A percentile compares a stretch with the other conserved stretches of the same genome.
Conservation (phyloP, 2,797 vertebrate species). For the Gymnothorax javanicus region DNA sequence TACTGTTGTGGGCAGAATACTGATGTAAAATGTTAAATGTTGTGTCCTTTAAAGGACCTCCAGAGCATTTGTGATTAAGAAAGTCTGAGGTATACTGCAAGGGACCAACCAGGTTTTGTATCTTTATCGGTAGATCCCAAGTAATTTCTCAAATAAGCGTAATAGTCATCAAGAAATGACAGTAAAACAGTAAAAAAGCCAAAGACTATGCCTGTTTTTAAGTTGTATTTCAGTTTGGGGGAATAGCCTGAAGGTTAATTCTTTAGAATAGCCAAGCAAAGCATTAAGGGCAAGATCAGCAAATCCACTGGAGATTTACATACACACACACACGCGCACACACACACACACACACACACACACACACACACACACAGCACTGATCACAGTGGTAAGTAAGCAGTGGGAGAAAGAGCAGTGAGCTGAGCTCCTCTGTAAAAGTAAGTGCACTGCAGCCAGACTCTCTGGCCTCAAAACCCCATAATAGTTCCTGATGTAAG, state of each 20-base stretch:
- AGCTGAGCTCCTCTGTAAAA: not conserved
- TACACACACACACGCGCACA: not conserved
- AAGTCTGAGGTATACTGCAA: not conserved
- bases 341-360: not conserved
- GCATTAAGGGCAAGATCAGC: not conserved
- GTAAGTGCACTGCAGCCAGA: not conserved
- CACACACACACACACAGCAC: not conserved
- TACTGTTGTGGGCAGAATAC: not conserved
- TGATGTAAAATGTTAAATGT: not conserved
- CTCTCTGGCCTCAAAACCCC: conserved; percentile 43
- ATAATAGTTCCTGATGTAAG: conserved; percentile 55
- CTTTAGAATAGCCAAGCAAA: not conserved
- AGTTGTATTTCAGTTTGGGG: not conserved
- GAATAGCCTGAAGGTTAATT: not conserved
- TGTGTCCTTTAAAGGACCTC: not conserved
- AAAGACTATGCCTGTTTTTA: not conserved
- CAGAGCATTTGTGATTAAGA: not conserved
- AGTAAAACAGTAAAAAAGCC: not conserved
- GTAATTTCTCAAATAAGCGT: not conserved
- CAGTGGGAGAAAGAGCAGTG: too few relatives aligned
- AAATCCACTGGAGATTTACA: not conserved
- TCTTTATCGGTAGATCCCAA: not conserved
- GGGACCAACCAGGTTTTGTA: not conserved
- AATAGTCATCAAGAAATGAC: not conserved
- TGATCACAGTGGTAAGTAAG: not conserved